phyloP scores from a whole-genome alignment of 2,797 vertebrate genomes.

The Etheostoma perlongum region DNA sequence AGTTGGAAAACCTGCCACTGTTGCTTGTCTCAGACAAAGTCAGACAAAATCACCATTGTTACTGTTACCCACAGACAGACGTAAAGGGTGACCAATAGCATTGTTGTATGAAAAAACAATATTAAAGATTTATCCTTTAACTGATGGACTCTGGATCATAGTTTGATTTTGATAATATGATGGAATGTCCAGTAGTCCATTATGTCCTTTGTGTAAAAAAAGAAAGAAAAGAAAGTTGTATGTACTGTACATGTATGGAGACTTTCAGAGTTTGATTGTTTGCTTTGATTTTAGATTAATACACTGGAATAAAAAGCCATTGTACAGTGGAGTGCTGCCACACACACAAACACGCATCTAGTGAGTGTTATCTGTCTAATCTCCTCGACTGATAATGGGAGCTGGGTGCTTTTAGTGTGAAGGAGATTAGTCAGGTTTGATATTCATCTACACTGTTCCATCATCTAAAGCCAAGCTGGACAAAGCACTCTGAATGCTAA shows the following conservation, averaged over 20 bases:
- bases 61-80: too few relatives aligned
- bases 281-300: slow-evolving; percentile 8
- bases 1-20: too few relatives aligned
- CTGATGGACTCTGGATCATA: not conserved
- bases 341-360: not conserved
- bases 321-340: not conserved
- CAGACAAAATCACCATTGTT: too few relatives aligned
- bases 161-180: not conserved
- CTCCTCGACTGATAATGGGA: slow-evolving; percentile 38
- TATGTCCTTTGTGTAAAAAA: not conserved
- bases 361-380: slow-evolving; percentile 32
- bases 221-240: not conserved
- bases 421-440: slow-evolving; percentile 62
- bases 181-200: not conserved
- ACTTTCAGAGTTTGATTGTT: not conserved
- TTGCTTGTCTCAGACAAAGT: too few relatives aligned
- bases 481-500: slow-evolving; percentile 47
- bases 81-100: too few relatives aligned
- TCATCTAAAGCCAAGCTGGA: slow-evolving; percentile 42
- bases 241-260: not conserved
- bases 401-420: slow-evolving; percentile 28
- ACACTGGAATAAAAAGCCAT: not conserved
- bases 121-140: not conserved
- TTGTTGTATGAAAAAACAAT: too few relatives aligned
- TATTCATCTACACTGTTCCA: slow-evolving; percentile 53